These are phyloP conservation scores for Dioctria rufipes DNA, from an alignment of 2,888 invertebrate genomes.

Conservation along the genomic window DNA sequence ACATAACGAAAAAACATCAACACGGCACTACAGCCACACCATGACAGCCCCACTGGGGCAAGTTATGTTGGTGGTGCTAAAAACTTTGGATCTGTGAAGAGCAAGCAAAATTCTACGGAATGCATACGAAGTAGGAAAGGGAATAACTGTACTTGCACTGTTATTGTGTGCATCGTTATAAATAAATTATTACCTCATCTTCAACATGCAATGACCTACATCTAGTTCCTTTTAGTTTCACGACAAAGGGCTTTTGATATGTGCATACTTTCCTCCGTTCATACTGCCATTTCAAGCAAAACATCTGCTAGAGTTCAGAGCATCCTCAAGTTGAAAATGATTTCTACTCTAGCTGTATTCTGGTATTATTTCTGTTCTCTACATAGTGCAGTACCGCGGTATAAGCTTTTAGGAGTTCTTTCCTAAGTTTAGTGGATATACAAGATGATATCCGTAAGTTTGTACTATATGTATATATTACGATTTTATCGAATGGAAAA, in stretches of 20 bases:
- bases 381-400: not conserved
- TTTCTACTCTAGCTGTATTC: not conserved
- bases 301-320: not conserved
- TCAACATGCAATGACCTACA: constrained; percentile 37
- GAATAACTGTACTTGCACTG: constrained; percentile 21
- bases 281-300: not conserved
- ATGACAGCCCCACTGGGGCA: too few species aligned
- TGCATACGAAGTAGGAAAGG: constrained; percentile 36
- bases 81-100: constrained; percentile 1
- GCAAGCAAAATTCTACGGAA: not conserved
- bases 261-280: constrained; percentile 1
- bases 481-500: constrained; percentile 17
- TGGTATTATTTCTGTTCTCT: not conserved
- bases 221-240: constrained; percentile 23
- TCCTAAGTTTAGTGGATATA: too few species aligned
- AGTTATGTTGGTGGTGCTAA: not conserved
- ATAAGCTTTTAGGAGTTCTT: not conserved
- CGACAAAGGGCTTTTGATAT: constrained; percentile 22
- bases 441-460: not conserved
- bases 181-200: constrained; percentile 52
- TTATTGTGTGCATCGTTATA: constrained; percentile 52
- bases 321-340: not conserved
- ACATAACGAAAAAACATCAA: constrained; percentile 32
- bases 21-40: not conserved
- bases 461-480: not conserved